Conservation (phyloP, 2,113 vertebrate species). For the Phycodurus eques region DNA sequence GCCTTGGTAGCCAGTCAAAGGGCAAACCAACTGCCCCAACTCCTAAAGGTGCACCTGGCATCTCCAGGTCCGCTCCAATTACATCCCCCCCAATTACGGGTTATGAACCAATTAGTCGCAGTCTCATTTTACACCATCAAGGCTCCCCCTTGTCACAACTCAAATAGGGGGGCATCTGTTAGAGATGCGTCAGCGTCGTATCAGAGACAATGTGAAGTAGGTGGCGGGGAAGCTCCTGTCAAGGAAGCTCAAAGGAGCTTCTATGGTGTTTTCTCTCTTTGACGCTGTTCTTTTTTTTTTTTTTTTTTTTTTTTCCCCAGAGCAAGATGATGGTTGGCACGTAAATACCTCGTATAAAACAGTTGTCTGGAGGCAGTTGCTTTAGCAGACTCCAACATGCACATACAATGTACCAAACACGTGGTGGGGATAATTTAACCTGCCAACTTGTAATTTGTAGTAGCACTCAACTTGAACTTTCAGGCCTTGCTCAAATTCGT, state of each 20-base stretch:
- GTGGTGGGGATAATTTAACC: conserved; percentile 57
- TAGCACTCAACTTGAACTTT: conserved; percentile 66
- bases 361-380: conserved; percentile 51
- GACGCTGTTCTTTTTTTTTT: conserved; percentile 1
- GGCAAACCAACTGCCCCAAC: conserved; percentile 60
- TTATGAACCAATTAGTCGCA: conserved; percentile 76
- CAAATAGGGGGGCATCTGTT: conserved; percentile 64
- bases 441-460: conserved; percentile 69
- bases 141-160: conserved; percentile 31
- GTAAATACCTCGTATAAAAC: conserved; percentile 45
- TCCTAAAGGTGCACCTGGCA: conserved; percentile 73
- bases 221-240: conserved; percentile 19
- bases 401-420: conserved; percentile 54
- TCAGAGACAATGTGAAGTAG: conserved; percentile 9
- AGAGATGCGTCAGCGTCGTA: conserved; percentile 35
- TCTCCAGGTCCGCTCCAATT: conserved; percentile 74
- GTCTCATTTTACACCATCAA: conserved; percentile 73
- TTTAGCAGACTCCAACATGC: conserved; percentile 59
- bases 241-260: conserved; percentile 11
- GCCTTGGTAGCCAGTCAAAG: conserved; percentile 54
- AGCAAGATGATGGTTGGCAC: conserved; percentile 45
- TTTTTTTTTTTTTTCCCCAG: conserved; percentile 1
- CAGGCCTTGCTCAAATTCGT: conserved; percentile 55
- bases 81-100: conserved; percentile 71
- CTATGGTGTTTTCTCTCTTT: conserved; percentile 1